A percentile compares a stretch with the other conserved stretches of the same genome.
Evolutionary conservation across 1,140 invertebrate genomes (phyloP).

Genomic region (Bradysia coprophila): DNA sequence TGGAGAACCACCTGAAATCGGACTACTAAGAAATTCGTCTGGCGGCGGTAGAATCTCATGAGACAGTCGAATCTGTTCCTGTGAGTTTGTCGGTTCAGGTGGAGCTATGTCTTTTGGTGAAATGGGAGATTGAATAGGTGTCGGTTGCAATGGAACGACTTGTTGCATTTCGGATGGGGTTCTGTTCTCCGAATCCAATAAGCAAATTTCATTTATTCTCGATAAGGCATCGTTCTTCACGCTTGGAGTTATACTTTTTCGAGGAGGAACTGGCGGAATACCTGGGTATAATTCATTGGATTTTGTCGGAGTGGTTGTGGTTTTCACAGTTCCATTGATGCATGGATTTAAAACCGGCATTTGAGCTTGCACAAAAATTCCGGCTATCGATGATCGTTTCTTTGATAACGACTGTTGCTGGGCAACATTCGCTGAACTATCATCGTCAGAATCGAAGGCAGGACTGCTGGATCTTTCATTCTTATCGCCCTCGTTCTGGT

Average conservation of each 20-base stretch:
- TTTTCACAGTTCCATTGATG: not conserved
- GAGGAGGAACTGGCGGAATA: slow-evolving; percentile 7
- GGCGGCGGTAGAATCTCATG: slow-evolving; percentile 55
- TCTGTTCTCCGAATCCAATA: slow-evolving; percentile 37
- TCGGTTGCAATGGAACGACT: slow-evolving; percentile 4
- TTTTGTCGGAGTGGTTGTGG: slow-evolving; percentile 12
- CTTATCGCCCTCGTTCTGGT: slow-evolving; percentile 35
- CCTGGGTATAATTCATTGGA: not conserved
- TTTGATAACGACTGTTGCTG: slow-evolving; percentile 23
- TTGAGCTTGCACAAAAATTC: slow-evolving; percentile 37
- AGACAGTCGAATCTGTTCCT: slow-evolving; percentile 31
- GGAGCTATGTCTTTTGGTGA: slow-evolving; percentile 24
- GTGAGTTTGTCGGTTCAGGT: slow-evolving; percentile 22
- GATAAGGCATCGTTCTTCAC: slow-evolving; percentile 34
- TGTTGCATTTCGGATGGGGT: slow-evolving; percentile 6
- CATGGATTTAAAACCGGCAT: slow-evolving; percentile 6
- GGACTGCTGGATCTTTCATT: slow-evolving; percentile 87
- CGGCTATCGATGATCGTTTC: slow-evolving; percentile 38
- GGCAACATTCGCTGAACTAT: slow-evolving; percentile 34
- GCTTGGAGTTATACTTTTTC: slow-evolving; percentile 11
- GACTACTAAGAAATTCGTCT: slow-evolving; percentile 44
- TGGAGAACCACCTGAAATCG: slow-evolving; percentile 37
- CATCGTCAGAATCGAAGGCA: slow-evolving; percentile 89
- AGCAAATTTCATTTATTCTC: slow-evolving; percentile 43
- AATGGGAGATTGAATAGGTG: slow-evolving; percentile 16